Evolutionary conservation across 2,113 vertebrate genomes (phyloP).

Genomic region (Halcyon senegalensis): DNA sequence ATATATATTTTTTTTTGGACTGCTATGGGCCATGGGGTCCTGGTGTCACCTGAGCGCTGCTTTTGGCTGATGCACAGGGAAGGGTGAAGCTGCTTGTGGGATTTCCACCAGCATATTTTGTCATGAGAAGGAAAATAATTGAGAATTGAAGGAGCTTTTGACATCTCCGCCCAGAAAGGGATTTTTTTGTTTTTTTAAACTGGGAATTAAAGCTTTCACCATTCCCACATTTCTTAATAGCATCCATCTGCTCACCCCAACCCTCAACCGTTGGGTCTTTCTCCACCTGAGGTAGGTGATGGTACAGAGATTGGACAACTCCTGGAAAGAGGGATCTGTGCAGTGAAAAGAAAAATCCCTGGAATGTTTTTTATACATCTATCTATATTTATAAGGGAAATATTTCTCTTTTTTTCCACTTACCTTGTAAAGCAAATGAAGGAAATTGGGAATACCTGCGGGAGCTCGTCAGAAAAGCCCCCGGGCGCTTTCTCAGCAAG

Average conservation of each 20-base stretch:
- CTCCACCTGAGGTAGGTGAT: fast-evolving
- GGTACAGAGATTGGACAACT: neutral
- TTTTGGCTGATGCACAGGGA: neutral
- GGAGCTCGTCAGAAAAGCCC: neutral
- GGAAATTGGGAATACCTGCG: neutral
- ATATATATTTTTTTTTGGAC: too few species aligned
- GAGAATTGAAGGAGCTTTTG: neutral
- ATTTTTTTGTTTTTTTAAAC: neutral
- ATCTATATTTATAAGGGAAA: neutral
- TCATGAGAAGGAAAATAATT: neutral
- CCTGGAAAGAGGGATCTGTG: neutral
- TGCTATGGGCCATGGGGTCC: fast-evolving
- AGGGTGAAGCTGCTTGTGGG: neutral
- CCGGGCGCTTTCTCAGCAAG: neutral
- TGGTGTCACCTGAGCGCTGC: neutral
- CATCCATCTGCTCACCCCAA: fast-evolving
- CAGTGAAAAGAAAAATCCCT: neutral
- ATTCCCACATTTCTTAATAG: neutral
- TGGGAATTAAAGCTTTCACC: neutral
- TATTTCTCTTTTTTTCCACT: neutral
- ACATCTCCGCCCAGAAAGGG: neutral
- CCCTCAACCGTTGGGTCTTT: neutral
- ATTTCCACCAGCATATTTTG: neutral
- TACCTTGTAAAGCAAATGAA: neutral
- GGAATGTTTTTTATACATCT: neutral